These are phyloP conservation scores for Synaphobranchus kaupii DNA, from an alignment of 2,797 vertebrate genomes.

Conservation along the genomic window DNA sequence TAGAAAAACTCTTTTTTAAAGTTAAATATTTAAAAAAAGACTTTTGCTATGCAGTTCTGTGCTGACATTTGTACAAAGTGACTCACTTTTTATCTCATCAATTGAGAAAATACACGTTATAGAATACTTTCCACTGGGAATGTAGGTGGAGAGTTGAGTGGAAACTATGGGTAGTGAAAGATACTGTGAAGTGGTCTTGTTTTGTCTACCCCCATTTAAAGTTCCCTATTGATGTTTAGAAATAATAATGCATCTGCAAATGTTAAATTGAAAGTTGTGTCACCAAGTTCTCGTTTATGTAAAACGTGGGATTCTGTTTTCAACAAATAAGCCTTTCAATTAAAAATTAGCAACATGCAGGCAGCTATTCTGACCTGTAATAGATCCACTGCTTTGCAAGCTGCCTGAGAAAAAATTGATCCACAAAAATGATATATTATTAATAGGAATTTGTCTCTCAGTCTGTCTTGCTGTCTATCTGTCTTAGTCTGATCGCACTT, in stretches of 20 bases:
- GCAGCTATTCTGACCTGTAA: neutral
- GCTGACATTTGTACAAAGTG: neutral
- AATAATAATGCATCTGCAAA: neutral
- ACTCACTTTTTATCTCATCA: neutral
- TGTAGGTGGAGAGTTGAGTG: slow-evolving; percentile 34
- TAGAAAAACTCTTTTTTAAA: neutral
- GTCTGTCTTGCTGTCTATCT: neutral
- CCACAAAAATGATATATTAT: neutral
- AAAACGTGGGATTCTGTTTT: neutral
- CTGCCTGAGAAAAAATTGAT: neutral
- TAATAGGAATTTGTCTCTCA: neutral
- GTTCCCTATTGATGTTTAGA: neutral
- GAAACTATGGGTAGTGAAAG: slow-evolving; percentile 31
- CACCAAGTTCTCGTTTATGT: neutral
- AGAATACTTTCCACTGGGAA: slow-evolving; percentile 37
- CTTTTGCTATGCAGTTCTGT: neutral
- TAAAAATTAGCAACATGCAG: neutral
- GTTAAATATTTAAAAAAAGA: neutral
- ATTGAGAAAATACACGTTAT: neutral
- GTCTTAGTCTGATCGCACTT: neutral
- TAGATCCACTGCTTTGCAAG: too few relatives aligned
- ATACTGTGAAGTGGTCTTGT: neutral
- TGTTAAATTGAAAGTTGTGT: neutral
- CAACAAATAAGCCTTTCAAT: neutral
- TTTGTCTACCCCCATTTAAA: neutral